Evolutionary conservation across 2,797 vertebrate species (phyloP), one percentile per base, ranked within the genome.

Genomic region (Danio aesculapii): DNA sequence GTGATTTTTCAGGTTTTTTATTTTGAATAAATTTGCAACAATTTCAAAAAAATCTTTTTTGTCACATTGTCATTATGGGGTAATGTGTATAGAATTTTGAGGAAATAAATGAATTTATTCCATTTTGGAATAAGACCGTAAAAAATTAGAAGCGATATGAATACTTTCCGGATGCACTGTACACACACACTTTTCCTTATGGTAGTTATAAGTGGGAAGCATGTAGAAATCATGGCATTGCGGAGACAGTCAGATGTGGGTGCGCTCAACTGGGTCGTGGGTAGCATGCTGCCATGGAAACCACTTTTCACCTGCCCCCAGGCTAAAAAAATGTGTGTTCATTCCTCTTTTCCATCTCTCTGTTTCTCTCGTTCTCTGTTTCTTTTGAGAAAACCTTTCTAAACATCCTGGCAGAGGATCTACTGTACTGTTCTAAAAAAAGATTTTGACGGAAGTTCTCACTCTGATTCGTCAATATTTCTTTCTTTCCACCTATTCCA

Each of bases 201-300:
- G 82, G 73, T 87, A 89, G 63, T 88, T 89, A 91, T 89, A 81
- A 80, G 92, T 92, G 91, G 93, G 93, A 92, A 92, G 93, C 92
- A 86, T 91, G 86, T 83, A 79, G 41, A 81, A 81, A 76, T 67
- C 17, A 75, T 79, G 79, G 89, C 88, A 91, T 91, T 91, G 93
- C 92, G 91, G 90, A 93, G 91, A 91, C 55, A 90, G 84, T 91
- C 89, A 90, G 91, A 92, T 92, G 86, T 88, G 87, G 91, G 90
- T 92, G 89, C 82, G 92, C 89, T 93, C 93, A 94, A 94, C 90
- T 97, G 96, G 95, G 95, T 96, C 93, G 92, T 92, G 95, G 95
- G 94, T 96, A 97, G 96, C 95, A 90, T 89, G 95, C 93, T 96
- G 93, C 97, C 91, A 97, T 96, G 93, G 95, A 93, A 96, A 98